phyloP scores from a whole-genome alignment of 53 echinoderm and acorn worm species.

The Stichopus horrens region DNA sequence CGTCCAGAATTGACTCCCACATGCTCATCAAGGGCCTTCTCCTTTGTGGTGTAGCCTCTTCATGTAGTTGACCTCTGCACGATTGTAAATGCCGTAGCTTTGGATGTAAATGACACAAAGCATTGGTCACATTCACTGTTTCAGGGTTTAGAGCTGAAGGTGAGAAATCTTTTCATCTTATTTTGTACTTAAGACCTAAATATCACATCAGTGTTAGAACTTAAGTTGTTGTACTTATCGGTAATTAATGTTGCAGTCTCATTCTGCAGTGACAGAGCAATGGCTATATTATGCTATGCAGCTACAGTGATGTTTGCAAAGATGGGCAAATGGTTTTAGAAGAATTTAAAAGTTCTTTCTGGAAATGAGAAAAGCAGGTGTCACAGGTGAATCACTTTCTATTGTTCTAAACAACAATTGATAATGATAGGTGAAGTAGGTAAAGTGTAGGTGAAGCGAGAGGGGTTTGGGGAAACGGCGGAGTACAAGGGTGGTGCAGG shows the following conservation, averaged over 20 bases:
- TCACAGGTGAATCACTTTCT: no score
- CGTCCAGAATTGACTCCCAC: no score
- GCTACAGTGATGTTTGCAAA: no score
- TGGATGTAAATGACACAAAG: not conserved
- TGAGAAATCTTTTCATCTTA: not conserved
- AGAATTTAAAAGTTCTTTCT: no score
- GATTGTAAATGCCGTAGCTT: conserved; percentile 85
- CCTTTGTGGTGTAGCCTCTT: conserved; percentile 61
- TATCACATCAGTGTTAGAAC: not conserved
- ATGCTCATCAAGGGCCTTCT: conserved; percentile 49
- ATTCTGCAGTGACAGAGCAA: not conserved
- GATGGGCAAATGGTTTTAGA: no score
- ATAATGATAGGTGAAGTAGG: no score
- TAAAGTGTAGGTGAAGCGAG: no score
- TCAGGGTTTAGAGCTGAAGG: not conserved
- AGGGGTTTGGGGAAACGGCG: no score
- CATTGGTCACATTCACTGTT: not conserved
- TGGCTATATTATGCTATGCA: not conserved
- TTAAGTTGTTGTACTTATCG: no score
- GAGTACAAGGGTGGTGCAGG: no score
- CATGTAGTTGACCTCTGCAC: conserved; percentile 66
- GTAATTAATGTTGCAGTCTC: not conserved
- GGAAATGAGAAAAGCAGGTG: no score
- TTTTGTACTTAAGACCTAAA: not conserved
- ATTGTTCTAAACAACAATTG: no score